Conservation (phyloP, 2,888 invertebrate genomes). For the Teinopalpus imperialis region DNA sequence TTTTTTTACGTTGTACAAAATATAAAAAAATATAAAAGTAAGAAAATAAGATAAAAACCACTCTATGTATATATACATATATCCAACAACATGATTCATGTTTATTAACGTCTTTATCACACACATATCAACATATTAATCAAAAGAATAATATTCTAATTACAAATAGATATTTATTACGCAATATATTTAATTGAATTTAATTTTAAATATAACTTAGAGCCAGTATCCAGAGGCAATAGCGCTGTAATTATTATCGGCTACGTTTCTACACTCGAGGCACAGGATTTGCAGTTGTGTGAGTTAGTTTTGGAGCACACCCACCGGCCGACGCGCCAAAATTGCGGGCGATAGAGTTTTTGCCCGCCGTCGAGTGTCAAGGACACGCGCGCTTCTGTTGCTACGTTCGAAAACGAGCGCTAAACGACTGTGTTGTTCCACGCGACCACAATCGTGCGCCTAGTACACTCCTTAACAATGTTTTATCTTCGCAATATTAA, state of each 20-base stretch:
- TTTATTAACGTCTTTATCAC: no score
- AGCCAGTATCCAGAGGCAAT: constrained; percentile 20
- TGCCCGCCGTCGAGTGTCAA: constrained; percentile 76
- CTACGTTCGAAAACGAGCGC: constrained; percentile 42
- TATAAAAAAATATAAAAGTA: no score
- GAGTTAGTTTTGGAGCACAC: constrained; percentile 65
- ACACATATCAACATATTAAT: no score
- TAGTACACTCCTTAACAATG: constrained; percentile 34
- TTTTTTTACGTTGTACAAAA: no score
- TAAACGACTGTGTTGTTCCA: constrained; percentile 36
- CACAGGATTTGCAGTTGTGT: constrained; percentile 35
- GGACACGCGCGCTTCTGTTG: constrained; percentile 66
- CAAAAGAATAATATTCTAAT: no score
- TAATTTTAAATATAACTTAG: constrained; percentile 9
- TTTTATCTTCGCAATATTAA: constrained; percentile 11
- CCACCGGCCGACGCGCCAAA: constrained; percentile 61
- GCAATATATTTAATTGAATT: not conserved
- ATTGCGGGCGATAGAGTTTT: constrained; percentile 72
- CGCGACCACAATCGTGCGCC: constrained; percentile 45
- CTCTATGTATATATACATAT: no score
- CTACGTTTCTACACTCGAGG: constrained; percentile 46
- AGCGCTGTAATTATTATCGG: constrained; percentile 15
- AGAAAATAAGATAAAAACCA: no score
- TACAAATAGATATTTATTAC: no score
- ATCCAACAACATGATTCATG: no score